Conservation (phyloP, 2,797 vertebrate species). For the Typhlichthys subterraneus region DNA sequence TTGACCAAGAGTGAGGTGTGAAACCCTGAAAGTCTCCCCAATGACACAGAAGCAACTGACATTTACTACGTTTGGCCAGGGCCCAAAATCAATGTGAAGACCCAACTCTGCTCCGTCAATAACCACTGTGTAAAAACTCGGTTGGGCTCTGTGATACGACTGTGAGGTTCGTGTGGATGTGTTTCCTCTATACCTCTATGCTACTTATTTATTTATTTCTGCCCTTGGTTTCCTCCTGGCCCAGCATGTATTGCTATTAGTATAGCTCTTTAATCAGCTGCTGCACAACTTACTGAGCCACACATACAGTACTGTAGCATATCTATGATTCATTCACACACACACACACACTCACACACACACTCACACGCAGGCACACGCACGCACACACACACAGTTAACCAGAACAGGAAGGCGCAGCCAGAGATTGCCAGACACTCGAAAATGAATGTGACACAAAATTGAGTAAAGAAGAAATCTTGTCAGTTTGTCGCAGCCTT, state of each 20-base stretch:
- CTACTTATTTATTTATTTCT: conserved; percentile 10
- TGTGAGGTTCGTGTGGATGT: neutral
- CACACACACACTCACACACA: conserved; percentile 6
- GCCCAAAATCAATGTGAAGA: conserved; percentile 31
- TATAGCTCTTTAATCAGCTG: conserved; percentile 51
- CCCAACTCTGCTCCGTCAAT: conserved; percentile 15
- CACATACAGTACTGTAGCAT: neutral
- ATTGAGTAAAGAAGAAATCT: conserved; percentile 12
- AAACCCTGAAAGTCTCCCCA: neutral
- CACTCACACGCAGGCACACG: conserved; percentile 2
- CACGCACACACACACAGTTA: conserved; percentile 13
- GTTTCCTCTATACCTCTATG: conserved; percentile 1
- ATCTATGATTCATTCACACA: neutral
- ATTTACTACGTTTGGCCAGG: conserved; percentile 23
- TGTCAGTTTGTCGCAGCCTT: conserved; percentile 32
- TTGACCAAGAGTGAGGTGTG: neutral
- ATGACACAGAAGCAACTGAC: conserved; percentile 12
- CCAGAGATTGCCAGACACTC: conserved; percentile 1
- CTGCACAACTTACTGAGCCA: conserved; percentile 21
- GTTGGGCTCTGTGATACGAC: conserved; percentile 5
- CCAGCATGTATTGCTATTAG: conserved; percentile 15
- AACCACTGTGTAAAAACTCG: conserved; percentile 21
- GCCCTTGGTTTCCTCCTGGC: conserved; percentile 16
- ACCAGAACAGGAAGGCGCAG: conserved; percentile 37
- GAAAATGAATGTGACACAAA: conserved; percentile 4